phyloP scores from a whole-genome alignment of 2,797 vertebrate genomes.

The Pteronotus mesoamericanus region DNA sequence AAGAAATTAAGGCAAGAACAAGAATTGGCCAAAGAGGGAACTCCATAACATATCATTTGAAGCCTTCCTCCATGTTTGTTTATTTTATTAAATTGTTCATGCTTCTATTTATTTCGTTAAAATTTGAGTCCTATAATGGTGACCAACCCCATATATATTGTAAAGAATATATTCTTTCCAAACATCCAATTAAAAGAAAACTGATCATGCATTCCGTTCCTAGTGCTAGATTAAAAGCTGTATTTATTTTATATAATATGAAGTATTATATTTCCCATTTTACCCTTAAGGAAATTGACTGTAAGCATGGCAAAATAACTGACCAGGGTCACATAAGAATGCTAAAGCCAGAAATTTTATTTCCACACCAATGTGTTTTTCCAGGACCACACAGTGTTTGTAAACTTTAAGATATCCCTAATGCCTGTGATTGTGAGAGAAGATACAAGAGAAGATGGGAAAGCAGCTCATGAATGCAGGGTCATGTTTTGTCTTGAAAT shows the following conservation, averaged over 20 bases:
- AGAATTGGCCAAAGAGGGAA: background rate
- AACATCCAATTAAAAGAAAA: background rate
- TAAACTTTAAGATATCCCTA: background rate
- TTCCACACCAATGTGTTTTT: background rate
- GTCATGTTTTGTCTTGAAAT: background rate
- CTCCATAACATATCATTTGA: background rate
- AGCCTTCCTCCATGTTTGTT: background rate
- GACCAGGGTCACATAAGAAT: background rate
- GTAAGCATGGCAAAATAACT: background rate
- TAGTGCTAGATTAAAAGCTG: background rate
- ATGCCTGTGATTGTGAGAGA: background rate
- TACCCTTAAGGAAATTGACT: background rate
- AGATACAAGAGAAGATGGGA: background rate
- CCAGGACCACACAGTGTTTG: background rate
- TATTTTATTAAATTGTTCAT: background rate
- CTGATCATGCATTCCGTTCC: background rate
- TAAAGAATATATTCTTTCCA: background rate
- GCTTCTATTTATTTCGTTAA: background rate
- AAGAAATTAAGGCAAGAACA: background rate
- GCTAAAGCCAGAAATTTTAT: background rate
- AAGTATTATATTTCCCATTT: background rate
- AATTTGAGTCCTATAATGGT: background rate
- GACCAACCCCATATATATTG: background rate
- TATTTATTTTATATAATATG: background rate
- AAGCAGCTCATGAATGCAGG: background rate